These are phyloP conservation scores for Panzeria rudis DNA, from an alignment of 2,888 invertebrate genomes.

Conservation along the genomic window DNA sequence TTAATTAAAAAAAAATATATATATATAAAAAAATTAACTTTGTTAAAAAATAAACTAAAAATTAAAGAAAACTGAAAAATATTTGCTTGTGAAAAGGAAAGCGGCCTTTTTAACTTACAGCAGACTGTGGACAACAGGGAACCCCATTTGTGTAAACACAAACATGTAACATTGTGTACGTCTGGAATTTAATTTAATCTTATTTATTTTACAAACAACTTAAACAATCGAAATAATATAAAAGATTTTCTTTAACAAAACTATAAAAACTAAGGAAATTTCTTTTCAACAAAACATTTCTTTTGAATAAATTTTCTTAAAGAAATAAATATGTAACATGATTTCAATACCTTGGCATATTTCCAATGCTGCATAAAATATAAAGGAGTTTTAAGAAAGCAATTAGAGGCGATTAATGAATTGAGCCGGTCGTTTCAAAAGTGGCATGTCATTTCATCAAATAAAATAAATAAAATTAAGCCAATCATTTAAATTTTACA, in stretches of 20 bases:
- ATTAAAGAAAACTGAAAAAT: conserved; percentile 48
- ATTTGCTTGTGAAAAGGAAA: conserved; percentile 26
- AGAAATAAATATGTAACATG: conserved; percentile 13
- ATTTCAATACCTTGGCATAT: conserved; percentile 82
- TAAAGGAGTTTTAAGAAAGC: conserved; percentile 11
- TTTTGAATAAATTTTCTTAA: conserved; percentile 33
- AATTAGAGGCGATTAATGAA: conserved; percentile 6
- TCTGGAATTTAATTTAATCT: conserved; percentile 86
- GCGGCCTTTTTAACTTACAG: conserved; percentile 85
- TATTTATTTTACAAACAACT: conserved; percentile 68
- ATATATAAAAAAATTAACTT: conserved; percentile 51
- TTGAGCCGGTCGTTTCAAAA: no score
- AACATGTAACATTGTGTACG: conserved; percentile 95
- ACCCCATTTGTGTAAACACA: conserved; percentile 93
- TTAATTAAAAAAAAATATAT: conserved; percentile 28
- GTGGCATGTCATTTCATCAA: no score
- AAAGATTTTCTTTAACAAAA: conserved; percentile 9
- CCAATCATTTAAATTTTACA: no score
- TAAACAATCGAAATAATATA: conserved; percentile 44
- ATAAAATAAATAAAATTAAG: no score
- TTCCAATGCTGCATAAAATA: conserved; percentile 83
- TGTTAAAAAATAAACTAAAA: conserved; percentile 56
- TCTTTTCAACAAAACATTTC: not conserved
- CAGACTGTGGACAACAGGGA: conserved; percentile 91
- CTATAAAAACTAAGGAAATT: conserved; percentile 10